Percentiles rank a stretch among this genome's conserved stretches.
phyloP scores from a whole-genome alignment of 2,888 invertebrate species.

The Chymomyza procnemis region DNA sequence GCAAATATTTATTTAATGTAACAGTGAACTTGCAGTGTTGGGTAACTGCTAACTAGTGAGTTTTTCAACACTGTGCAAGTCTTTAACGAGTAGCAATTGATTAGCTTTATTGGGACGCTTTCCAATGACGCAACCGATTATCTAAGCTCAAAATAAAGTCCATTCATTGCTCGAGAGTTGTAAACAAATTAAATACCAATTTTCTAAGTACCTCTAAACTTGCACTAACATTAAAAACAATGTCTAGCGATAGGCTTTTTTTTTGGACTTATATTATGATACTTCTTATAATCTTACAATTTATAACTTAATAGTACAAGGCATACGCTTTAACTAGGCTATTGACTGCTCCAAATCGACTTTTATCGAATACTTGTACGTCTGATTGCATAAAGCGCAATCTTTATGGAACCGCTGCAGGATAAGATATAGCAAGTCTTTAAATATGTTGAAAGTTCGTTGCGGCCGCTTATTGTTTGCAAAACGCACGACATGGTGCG shows the following conservation, averaged over 20 bases:
- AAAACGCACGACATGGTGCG: constrained; percentile 47
- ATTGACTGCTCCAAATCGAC: background rate
- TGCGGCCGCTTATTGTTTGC: constrained; percentile 14
- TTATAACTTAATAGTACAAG: background rate
- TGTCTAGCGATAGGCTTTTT: background rate
- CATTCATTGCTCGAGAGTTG: background rate
- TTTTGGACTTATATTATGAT: too few species aligned
- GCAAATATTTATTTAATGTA: background rate
- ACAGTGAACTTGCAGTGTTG: background rate
- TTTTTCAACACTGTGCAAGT: background rate
- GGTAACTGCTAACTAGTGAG: background rate
- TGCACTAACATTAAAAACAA: background rate
- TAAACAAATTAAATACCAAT: background rate
- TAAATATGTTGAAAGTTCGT: constrained; percentile 38
- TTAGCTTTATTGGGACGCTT: background rate
- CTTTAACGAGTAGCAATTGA: background rate
- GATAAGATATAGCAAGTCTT: constrained; percentile 42
- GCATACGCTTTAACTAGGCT: background rate
- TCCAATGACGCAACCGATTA: background rate
- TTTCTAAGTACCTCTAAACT: background rate
- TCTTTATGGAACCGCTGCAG: constrained; percentile 38
- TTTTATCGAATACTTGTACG: constrained; percentile 16
- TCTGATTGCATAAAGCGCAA: constrained; percentile 9
- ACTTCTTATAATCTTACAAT: background rate
- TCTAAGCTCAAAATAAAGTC: background rate